Base-by-base conservation (phyloP, 1,140 invertebrate species). In the Telenomus remus region DNA sequence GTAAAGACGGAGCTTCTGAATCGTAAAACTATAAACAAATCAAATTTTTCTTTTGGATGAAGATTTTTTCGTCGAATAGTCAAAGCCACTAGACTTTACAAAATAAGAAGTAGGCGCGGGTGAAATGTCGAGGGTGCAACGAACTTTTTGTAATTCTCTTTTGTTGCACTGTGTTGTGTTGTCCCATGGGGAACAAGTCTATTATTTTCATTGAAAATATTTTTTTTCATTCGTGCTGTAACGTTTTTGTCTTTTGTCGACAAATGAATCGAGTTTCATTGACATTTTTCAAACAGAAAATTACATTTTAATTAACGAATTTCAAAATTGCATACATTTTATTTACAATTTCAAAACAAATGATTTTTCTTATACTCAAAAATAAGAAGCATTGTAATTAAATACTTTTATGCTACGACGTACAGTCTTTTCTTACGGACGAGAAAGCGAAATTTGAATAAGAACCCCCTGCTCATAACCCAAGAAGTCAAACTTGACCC, bases 31-130 rank as follows among this genome's bases (percentile, higher is more conserved):
- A n/a, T n/a, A n/a, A n/a, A n/a, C n/a, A n/a, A n/a, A n/a, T n/a
- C n/a, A n/a, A n/a, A n/a, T n/a, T n/a, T n/a, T n/a, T n/a, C n/a
- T n/a, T n/a, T 49, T 54, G 35, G 59, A 65, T 55, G 44, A 76
- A 59, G 48, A 27, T 60, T 57, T 55, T 70, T 77, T 82, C 77
- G 77, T 82, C 76, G 73, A 75, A 80, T 80, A 53, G 66, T 43
- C 73, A 80, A 78, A 77, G 78, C 70, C 79, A 82, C 79, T 82
- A 80, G 78, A 81, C 75, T 63, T 50, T 48, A 54, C 73, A n/a
- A 79, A 77, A 54, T 39, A 27, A 59, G 63, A 75, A 75, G 66
- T 74, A 71, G 63, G 65, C 66, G 71, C 65, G 72, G 70, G 72
- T 76, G 59, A 72, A 79, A 79, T 68, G 60, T 61, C 33, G 56